Evolutionary conservation across 2,113 vertebrate genomes (phyloP).

Genomic region (Coreoperca whiteheadi): DNA sequence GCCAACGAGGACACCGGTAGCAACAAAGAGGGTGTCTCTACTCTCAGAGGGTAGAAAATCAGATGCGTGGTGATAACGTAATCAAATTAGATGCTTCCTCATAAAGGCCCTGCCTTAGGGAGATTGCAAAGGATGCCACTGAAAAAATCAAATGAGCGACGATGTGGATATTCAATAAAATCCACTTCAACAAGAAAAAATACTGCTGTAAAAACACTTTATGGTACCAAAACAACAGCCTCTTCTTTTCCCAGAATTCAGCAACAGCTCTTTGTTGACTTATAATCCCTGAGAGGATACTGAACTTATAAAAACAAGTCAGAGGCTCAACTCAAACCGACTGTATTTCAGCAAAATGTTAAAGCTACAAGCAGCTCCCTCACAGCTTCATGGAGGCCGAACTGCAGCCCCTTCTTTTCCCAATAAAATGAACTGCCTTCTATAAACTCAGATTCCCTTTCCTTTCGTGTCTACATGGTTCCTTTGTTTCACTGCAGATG

Average conservation of each 20-base stretch:
- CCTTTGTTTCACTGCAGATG: conserved; percentile 34
- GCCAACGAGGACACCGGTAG: conserved; percentile 44
- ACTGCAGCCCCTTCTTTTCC: conserved; percentile 16
- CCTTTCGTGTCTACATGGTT: background rate
- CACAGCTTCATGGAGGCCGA: background rate
- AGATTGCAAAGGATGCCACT: conserved; percentile 46
- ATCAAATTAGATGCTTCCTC: conserved; percentile 74
- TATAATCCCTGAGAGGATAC: conserved; percentile 50
- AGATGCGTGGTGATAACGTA: conserved; percentile 69
- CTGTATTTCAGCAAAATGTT: conserved; percentile 28
- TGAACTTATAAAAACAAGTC: conserved; percentile 58
- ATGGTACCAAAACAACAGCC: conserved; percentile 36
- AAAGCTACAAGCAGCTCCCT: conserved; percentile 1
- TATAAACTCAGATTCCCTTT: conserved; percentile 15
- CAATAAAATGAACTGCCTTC: conserved; percentile 35
- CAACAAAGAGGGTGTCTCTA: conserved; percentile 59
- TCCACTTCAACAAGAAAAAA: conserved; percentile 22
- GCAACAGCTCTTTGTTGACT: conserved; percentile 60
- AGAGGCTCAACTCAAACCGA: conserved; percentile 16
- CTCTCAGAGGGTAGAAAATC: conserved; percentile 64
- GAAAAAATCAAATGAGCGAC: conserved; percentile 57
- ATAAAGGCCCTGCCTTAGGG: conserved; percentile 63
- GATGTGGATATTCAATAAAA: conserved; percentile 52
- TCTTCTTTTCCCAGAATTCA: conserved; percentile 29
- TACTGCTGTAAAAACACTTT: conserved; percentile 13